Evolutionary conservation across 2,113 vertebrate species (phyloP).

Genomic region (Aviceda subcristata): DNA sequence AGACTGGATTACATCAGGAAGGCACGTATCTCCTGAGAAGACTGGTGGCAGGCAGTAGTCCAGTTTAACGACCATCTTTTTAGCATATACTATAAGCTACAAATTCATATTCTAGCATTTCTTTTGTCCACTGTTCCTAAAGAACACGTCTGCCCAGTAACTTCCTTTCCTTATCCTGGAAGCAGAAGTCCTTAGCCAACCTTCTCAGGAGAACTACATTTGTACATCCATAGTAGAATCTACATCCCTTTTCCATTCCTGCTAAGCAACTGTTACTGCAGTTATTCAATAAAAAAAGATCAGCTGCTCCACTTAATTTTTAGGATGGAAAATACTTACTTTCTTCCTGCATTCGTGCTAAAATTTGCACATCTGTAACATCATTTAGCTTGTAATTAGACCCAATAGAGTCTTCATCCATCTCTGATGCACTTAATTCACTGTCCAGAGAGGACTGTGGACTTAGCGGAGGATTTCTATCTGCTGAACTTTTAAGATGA

Average conservation of each 20-base stretch:
- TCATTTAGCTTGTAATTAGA: constrained; percentile 98
- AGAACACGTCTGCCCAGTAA: not conserved
- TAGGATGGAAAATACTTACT: constrained; percentile 79
- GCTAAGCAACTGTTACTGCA: not conserved
- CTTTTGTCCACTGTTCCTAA: not conserved
- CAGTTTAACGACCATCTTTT: not conserved
- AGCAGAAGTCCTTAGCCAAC: not conserved
- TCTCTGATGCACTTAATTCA: constrained; percentile 96
- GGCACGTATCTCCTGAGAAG: not conserved
- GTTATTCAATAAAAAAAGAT: not conserved
- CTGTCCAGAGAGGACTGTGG: constrained; percentile 97
- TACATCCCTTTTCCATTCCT: not conserved
- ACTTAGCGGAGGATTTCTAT: constrained; percentile 89
- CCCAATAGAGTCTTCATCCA: constrained; percentile 98
- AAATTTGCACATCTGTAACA: constrained; percentile 96
- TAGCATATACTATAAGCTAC: not conserved
- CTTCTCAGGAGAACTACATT: not conserved
- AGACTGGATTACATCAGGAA: not conserved
- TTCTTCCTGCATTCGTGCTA: constrained; percentile 98
- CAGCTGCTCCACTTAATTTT: not conserved
- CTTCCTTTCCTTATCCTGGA: not conserved
- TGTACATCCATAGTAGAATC: not conserved
- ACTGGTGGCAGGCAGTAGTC: not conserved
- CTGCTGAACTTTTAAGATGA: constrained; percentile 84
- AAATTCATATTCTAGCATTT: not conserved